Evolutionary conservation across 2,888 invertebrate species (phyloP).

Genomic region (Conistra vaccinii): DNA sequence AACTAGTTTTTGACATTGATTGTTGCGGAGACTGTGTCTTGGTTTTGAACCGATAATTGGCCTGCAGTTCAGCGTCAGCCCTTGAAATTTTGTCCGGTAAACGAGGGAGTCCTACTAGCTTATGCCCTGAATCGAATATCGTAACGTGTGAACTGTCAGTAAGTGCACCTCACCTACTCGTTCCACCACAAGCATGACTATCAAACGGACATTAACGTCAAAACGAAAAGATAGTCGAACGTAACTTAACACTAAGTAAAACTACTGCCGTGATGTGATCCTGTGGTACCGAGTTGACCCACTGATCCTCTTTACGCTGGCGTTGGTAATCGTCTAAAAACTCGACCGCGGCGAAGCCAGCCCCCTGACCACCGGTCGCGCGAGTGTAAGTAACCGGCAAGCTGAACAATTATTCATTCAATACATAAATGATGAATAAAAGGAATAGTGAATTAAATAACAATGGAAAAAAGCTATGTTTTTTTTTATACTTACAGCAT

Average conservation of each 20-base stretch:
- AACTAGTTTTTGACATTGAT: no score
- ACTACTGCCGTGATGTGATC: constrained; percentile 36
- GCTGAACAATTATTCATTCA: constrained; percentile 31
- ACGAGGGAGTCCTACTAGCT: background rate
- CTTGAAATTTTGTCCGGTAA: background rate
- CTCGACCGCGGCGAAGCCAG: constrained; percentile 73
- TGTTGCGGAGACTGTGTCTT: no score
- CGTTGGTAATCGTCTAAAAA: constrained; percentile 79
- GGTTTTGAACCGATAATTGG: no score
- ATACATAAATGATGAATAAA: constrained; percentile 32
- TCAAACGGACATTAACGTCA: background rate
- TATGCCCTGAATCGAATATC: background rate
- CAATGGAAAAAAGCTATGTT: background rate
- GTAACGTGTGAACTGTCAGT: background rate
- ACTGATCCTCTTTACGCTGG: constrained; percentile 71
- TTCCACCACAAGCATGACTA: background rate
- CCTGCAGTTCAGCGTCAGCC: background rate
- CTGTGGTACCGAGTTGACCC: constrained; percentile 66
- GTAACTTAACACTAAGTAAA: constrained; percentile 13
- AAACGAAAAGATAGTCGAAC: background rate
- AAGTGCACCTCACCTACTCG: background rate
- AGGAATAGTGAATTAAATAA: constrained; percentile 27
- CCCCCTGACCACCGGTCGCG: constrained; percentile 73
- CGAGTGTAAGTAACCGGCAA: constrained; percentile 68
- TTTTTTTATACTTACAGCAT: background rate